Conservation (phyloP, 2,113 vertebrate genomes). For the Australoheros scitulus region DNA sequence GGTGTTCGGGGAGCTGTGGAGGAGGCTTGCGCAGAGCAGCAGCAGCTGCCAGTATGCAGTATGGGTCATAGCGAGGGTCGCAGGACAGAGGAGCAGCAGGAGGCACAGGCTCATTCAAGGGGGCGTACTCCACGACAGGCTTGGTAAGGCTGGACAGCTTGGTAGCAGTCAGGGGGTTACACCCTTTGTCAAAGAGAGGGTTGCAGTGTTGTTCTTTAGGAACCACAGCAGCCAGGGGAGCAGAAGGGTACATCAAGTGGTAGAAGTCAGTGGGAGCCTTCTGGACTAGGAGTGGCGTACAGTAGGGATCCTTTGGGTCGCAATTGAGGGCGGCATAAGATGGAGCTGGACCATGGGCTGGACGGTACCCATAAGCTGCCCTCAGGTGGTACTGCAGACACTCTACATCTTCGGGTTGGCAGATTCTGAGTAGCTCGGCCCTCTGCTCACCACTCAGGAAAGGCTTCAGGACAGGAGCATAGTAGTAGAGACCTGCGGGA, state of each 20-base stretch:
- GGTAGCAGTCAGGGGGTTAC: constrained; percentile 79
- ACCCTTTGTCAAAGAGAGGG: constrained; percentile 79
- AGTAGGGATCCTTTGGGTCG: constrained; percentile 80
- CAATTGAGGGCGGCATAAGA: constrained; percentile 78
- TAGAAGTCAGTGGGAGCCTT: constrained; percentile 73
- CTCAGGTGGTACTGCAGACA: constrained; percentile 84
- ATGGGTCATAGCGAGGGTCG: constrained; percentile 75
- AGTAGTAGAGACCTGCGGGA: constrained; percentile 71
- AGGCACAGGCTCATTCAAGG: constrained; percentile 51
- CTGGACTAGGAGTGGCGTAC: constrained; percentile 68
- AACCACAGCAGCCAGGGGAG: constrained; percentile 44
- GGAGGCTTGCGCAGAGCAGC: constrained; percentile 64
- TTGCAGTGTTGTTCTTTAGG: constrained; percentile 77
- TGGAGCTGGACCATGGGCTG: constrained; percentile 62
- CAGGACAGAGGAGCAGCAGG: constrained; percentile 67
- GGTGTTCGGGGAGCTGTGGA: constrained; percentile 70
- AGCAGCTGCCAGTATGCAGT: constrained; percentile 73
- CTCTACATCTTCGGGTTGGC: constrained; percentile 77
- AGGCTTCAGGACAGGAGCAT: constrained; percentile 73
- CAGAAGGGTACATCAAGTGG: constrained; percentile 70
- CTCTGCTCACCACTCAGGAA: constrained; percentile 75
- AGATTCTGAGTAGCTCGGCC: constrained; percentile 80
- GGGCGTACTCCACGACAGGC: constrained; percentile 72
- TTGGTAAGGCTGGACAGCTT: constrained; percentile 72
- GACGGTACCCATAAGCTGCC: constrained; percentile 79